phyloP scores from a whole-genome alignment of 1,140 invertebrate genomes.

The Venturia canescens region DNA sequence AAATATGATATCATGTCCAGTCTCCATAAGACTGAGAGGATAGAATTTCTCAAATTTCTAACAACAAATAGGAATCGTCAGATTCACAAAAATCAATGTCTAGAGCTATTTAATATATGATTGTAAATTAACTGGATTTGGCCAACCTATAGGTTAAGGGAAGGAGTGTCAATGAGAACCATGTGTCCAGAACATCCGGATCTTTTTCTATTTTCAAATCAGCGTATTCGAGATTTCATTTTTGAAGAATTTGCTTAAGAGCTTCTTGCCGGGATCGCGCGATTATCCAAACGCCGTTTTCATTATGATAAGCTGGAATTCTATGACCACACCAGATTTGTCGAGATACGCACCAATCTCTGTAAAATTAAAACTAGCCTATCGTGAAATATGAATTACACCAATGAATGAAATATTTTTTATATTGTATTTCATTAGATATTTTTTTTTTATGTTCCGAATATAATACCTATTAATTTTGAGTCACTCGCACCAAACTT shows the following conservation, averaged over 20 bases:
- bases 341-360: constrained; percentile 98
- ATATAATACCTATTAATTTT: constrained; percentile 80
- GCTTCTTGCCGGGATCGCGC: constrained; percentile 81
- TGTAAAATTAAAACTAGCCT: constrained; percentile 62
- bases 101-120: background rate
- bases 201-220: constrained; percentile 84
- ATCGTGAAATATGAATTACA: constrained; percentile 40
- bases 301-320: constrained; percentile 93
- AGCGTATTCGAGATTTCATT: constrained; percentile 75
- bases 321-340: constrained; percentile 99
- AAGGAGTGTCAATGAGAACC: constrained; percentile 97
- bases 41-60: constrained; percentile 80
- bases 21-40: constrained; percentile 94
- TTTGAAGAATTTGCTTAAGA: constrained; percentile 78
- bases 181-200: constrained; percentile 98
- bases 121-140: constrained; percentile 79
- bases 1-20: constrained; percentile 98
- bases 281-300: constrained; percentile 80
- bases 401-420: constrained; percentile 11
- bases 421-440: background rate
- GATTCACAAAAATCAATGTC: background rate
- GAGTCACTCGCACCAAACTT: constrained; percentile 91
- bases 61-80: background rate
- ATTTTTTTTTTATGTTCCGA: constrained; percentile 31
- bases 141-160: constrained; percentile 97